Evolutionary conservation across 2,113 vertebrate species (phyloP).

Genomic region (Seriola rivoliana): DNA sequence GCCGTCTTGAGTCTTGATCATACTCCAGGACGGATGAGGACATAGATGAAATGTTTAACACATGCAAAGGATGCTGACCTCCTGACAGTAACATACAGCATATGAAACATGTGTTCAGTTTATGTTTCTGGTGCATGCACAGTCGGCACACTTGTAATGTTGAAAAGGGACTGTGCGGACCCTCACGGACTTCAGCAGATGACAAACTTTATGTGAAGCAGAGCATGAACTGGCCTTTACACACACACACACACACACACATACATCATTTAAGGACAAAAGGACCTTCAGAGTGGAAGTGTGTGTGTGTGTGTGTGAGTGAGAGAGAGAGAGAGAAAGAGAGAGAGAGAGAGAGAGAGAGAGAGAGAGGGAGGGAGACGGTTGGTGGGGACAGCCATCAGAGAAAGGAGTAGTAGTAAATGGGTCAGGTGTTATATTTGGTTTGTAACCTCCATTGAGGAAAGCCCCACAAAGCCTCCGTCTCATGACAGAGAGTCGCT

Average conservation of each 20-base stretch:
- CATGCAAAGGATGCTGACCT: too few species aligned
- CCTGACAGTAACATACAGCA: too few species aligned
- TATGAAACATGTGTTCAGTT: too few species aligned
- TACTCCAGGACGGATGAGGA: too few species aligned
- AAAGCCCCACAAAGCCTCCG: conserved; percentile 37
- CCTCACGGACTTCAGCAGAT: neutral
- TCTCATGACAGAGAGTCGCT: conserved; percentile 10
- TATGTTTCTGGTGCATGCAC: too few species aligned
- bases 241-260: neutral
- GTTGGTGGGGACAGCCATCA: conserved; percentile 29
- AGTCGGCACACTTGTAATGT: too few species aligned
- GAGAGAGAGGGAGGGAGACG: neutral
- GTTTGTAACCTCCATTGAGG: conserved; percentile 55
- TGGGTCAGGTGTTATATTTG: conserved; percentile 79
- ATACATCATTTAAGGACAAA: conserved; percentile 34
- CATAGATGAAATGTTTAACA: too few species aligned
- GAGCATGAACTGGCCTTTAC: neutral
- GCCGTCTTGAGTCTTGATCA: too few species aligned
- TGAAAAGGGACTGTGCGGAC: neutral
- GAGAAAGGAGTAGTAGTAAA: conserved; percentile 46
- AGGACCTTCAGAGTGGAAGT: conserved; percentile 28
- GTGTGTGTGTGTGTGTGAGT: neutral
- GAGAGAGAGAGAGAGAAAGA: too few species aligned
- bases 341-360: too few species aligned
- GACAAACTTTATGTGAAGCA: neutral